phyloP scores from a whole-genome alignment of 2,113 vertebrate species.

The Seriola dumerili region DNA sequence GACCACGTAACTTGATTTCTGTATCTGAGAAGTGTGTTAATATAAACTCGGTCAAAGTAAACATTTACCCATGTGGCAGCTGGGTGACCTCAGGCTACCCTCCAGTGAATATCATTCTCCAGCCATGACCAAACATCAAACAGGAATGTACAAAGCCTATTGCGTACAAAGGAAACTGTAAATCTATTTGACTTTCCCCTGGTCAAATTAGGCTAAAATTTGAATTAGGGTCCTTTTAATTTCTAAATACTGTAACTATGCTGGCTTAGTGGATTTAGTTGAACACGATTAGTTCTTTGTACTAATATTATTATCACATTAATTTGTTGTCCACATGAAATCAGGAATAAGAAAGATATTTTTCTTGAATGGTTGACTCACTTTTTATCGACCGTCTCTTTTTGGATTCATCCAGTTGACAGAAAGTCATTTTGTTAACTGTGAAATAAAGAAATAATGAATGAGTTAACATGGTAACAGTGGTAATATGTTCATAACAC shows the following conservation, averaged over 20 bases:
- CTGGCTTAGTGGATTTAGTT: neutral
- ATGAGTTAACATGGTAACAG: neutral
- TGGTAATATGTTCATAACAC: neutral
- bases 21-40: neutral
- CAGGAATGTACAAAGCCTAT: conserved; percentile 19
- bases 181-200: neutral
- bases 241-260: neutral
- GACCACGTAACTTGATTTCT: neutral
- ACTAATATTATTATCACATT: neutral
- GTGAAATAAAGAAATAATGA: conserved; percentile 31
- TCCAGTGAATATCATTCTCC: conserved; percentile 16
- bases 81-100: conserved; percentile 27
- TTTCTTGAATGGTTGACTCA: conserved; percentile 62
- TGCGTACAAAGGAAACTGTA: conserved; percentile 35
- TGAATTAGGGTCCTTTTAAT: neutral
- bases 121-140: conserved; percentile 23
- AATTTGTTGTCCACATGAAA: neutral
- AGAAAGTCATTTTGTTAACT: conserved; percentile 89
- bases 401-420: conserved; percentile 84
- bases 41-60: conserved; percentile 39
- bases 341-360: neutral
- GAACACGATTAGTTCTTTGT: neutral
- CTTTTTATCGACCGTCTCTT: conserved; percentile 78
- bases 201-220: neutral
- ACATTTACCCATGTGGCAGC: conserved; percentile 48